These are phyloP conservation scores for Leucoma salicis DNA, from an alignment of 2,888 invertebrate genomes.

Conservation along the genomic window DNA sequence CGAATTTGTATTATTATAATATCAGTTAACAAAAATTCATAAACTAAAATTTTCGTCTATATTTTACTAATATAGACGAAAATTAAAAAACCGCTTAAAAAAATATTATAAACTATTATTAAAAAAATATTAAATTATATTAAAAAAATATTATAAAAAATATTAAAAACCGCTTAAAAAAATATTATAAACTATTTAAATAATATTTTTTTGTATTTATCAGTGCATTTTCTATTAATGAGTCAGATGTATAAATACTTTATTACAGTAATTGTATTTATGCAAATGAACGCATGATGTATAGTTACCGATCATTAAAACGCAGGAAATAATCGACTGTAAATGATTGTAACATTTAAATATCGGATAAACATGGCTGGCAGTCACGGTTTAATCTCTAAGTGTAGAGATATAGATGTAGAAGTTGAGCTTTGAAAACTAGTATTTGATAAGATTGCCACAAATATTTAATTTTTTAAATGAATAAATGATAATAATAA, in stretches of 20 bases:
- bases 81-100: too few species aligned
- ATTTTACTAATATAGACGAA: too few species aligned
- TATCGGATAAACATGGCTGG: conserved; percentile 27
- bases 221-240: conserved; percentile 3
- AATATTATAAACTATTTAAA: too few species aligned
- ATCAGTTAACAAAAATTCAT: too few species aligned
- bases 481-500: too few species aligned
- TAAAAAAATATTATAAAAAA: too few species aligned
- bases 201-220: too few species aligned
- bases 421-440: background rate
- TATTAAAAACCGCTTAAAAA: too few species aligned
- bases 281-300: conserved; percentile 31
- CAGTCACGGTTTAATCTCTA: conserved; percentile 38
- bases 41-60: too few species aligned
- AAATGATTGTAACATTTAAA: conserved; percentile 38
- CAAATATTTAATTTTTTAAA: background rate
- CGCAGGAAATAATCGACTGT: conserved; percentile 30
- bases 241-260: background rate
- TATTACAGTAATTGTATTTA: conserved; percentile 11
- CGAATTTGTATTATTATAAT: too few species aligned
- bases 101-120: too few species aligned
- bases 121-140: too few species aligned
- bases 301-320: conserved; percentile 33
- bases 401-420: conserved; percentile 14
- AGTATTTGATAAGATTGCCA: background rate